Conservation (phyloP, 1,140 invertebrate genomes). For the Heterodera schachtii region DNA sequence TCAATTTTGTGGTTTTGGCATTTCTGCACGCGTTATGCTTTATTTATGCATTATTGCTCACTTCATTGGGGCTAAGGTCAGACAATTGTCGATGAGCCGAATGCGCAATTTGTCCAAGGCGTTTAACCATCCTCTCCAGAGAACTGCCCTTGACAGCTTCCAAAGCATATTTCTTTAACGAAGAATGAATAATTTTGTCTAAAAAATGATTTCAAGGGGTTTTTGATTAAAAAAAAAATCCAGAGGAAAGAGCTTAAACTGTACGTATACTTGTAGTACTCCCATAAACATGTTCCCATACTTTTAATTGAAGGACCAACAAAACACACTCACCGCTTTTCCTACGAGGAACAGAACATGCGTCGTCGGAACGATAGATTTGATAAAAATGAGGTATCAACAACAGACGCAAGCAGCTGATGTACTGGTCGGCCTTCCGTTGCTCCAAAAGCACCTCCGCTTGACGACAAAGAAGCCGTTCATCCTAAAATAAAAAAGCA, state of each 20-base stretch:
- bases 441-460: constrained; percentile 56
- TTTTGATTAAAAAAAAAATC: neutral
- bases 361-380: constrained; percentile 42
- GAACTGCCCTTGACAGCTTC: constrained; percentile 45
- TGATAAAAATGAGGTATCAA: constrained; percentile 60
- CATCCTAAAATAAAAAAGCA: constrained; percentile 42
- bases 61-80: constrained; percentile 34
- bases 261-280: too few species aligned
- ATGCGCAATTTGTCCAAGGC: constrained; percentile 45
- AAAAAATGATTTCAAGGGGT: constrained; percentile 9
- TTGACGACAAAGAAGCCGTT: constrained; percentile 59
- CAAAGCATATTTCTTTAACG: constrained; percentile 43
- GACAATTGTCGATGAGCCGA: constrained; percentile 39
- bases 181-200: constrained; percentile 32
- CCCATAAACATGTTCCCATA: too few species aligned
- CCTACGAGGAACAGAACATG: constrained; percentile 2
- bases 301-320: constrained; percentile 19
- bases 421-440: constrained; percentile 49
- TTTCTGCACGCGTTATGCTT: too few species aligned
- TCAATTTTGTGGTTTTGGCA: neutral
- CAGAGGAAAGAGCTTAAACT: too few species aligned
- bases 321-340: constrained; percentile 8
- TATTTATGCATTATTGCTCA: neutral
- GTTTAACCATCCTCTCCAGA: constrained; percentile 51
- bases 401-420: constrained; percentile 53